A percentile compares a stretch with the other conserved stretches of the same genome.
phyloP scores from a whole-genome alignment of 2,113 vertebrate species.

The Ictalurus furcatus region DNA sequence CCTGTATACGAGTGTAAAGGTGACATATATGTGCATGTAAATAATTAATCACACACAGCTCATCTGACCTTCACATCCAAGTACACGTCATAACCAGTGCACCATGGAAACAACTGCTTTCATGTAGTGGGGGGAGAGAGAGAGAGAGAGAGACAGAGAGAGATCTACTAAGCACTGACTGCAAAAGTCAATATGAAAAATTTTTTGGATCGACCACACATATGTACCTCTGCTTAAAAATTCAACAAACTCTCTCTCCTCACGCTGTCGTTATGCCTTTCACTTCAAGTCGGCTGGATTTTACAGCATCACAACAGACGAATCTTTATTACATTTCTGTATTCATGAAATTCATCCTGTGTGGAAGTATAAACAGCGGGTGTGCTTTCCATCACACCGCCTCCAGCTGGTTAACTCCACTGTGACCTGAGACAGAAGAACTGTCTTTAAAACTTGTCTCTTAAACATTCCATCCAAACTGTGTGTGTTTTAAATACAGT shows the following conservation, averaged over 20 bases:
- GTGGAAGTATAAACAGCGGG: slow-evolving; percentile 25
- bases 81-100: slow-evolving; percentile 8
- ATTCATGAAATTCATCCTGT: slow-evolving; percentile 29
- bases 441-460: slow-evolving; percentile 13
- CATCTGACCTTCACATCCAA: neutral
- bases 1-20: neutral
- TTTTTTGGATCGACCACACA: neutral
- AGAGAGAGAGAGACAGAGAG: neutral
- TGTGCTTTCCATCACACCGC: slow-evolving; percentile 13
- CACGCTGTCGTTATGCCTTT: neutral
- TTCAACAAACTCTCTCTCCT: neutral
- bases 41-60: slow-evolving; percentile 16
- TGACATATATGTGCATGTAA: neutral
- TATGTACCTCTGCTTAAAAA: neutral
- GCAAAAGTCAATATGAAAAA: neutral
- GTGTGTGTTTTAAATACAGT: neutral
- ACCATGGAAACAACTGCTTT: slow-evolving; percentile 19
- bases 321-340: slow-evolving; percentile 1
- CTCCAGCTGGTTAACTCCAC: slow-evolving; percentile 17
- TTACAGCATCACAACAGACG: neutral
- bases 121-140: neutral
- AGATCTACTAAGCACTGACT: neutral
- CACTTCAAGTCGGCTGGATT: neutral
- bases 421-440: slow-evolving; percentile 1
- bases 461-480: neutral